A percentile compares a stretch with the other conserved stretches of the same genome.
These are phyloP conservation scores for Sceloporus tristichus DNA, from an alignment of 2,113 vertebrate genomes.

Conservation along the genomic window DNA sequence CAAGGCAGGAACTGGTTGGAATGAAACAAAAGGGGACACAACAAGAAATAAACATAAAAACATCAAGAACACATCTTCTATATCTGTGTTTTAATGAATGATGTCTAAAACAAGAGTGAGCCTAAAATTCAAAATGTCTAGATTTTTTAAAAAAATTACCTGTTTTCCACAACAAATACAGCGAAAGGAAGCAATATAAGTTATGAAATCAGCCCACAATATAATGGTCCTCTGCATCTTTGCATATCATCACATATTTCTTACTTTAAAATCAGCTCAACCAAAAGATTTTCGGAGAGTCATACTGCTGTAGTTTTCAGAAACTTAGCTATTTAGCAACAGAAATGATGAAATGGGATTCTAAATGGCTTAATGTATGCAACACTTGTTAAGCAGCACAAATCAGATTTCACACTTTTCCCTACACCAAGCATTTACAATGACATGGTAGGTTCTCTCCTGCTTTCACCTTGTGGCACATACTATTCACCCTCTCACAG, in stretches of 20 bases:
- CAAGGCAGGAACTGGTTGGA: not conserved
- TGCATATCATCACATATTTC: not conserved
- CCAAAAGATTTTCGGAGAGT: not conserved
- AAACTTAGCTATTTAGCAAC: not conserved
- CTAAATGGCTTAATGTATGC: not conserved
- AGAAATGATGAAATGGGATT: not conserved
- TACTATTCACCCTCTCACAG: not conserved
- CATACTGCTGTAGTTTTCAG: too few species aligned
- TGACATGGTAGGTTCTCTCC: not conserved
- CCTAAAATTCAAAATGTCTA: too few species aligned
- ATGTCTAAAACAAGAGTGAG: too few species aligned
- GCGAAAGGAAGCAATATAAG: not conserved
- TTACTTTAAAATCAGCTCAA: not conserved
- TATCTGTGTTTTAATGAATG: not conserved
- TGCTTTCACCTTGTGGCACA: too few species aligned
- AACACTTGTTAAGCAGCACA: not conserved
- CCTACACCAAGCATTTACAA: not conserved
- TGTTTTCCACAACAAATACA: not conserved
- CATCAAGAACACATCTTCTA: not conserved
- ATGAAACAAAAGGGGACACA: not conserved
- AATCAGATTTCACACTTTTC: not conserved
- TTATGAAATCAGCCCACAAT: not conserved
- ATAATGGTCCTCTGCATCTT: not conserved
- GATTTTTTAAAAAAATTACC: not conserved
- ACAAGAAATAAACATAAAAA: not conserved